phyloP scores from a whole-genome alignment of 1,140 invertebrate genomes.

The Heliconius eleuchia region DNA sequence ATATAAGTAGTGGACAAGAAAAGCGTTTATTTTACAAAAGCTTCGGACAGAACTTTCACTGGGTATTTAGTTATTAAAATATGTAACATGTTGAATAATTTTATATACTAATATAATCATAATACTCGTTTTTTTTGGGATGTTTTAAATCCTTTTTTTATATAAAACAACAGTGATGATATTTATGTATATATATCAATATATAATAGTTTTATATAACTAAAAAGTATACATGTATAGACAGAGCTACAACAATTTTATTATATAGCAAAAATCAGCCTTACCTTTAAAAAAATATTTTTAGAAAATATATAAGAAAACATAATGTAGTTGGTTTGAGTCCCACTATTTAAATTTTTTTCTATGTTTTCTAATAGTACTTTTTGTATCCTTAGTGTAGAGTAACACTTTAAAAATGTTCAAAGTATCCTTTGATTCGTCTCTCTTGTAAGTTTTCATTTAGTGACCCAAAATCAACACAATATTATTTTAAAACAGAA shows the following conservation, averaged over 20 bases:
- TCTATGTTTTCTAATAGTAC: no score
- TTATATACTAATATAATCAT: background rate
- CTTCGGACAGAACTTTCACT: constrained; percentile 31
- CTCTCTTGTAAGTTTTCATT: background rate
- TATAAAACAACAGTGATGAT: background rate
- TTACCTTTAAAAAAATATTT: constrained; percentile 9
- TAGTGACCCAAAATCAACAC: background rate
- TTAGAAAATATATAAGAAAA: no score
- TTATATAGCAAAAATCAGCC: constrained; percentile 30
- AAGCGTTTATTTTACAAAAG: constrained; percentile 9
- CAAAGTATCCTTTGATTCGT: background rate
- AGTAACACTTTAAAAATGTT: no score
- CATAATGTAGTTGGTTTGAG: no score
- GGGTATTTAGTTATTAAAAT: constrained; percentile 19
- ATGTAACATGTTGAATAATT: constrained; percentile 4
- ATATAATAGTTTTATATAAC: background rate
- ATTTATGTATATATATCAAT: background rate
- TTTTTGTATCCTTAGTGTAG: no score
- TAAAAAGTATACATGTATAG: background rate
- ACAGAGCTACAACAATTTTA: constrained; percentile 21
- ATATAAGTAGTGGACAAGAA: constrained; percentile 23
- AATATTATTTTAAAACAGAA: background rate
- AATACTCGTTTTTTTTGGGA: background rate
- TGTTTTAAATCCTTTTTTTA: background rate
- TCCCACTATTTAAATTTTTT: no score